phyloP scores from a whole-genome alignment of 1,140 invertebrate species.

The Sitophilus oryzae region DNA sequence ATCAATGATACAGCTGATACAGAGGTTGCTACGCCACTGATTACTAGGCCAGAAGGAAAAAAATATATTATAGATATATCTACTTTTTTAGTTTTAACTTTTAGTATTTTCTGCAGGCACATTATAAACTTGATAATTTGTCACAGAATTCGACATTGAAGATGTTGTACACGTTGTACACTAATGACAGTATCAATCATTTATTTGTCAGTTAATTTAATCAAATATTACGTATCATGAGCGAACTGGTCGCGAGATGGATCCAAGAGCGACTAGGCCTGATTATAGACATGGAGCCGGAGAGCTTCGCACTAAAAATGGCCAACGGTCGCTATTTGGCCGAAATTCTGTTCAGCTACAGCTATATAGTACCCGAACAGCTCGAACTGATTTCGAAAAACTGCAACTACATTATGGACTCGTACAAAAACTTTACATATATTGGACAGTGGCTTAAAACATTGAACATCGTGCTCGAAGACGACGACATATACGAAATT shows the following conservation, averaged over 20 bases:
- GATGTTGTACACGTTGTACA: no score
- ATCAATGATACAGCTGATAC: no score
- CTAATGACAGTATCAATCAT: no score
- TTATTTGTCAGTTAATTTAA: no score
- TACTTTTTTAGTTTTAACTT: no score
- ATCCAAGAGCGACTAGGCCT: conserved; percentile 32
- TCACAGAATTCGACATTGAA: no score
- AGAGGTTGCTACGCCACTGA: no score
- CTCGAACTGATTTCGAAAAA: conserved; percentile 34
- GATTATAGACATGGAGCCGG: conserved; percentile 27
- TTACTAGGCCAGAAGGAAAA: no score
- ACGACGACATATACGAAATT: conserved; percentile 47
- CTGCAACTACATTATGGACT: conserved; percentile 44
- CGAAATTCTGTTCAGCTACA: conserved; percentile 44
- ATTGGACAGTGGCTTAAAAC: conserved; percentile 48
- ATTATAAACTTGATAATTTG: no score
- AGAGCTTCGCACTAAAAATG: conserved; percentile 38
- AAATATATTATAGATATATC: no score
- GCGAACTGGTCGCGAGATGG: conserved; percentile 34
- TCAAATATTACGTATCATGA: conserved; percentile 29
- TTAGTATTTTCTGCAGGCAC: no score
- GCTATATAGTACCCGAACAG: conserved; percentile 43
- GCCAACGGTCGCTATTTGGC: conserved; percentile 45
- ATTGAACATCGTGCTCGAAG: conserved; percentile 46
- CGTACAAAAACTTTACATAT: conserved; percentile 48